A percentile compares a stretch with the other conserved stretches of the same genome.
These are phyloP conservation scores for Mycalesis mineus DNA, from an alignment of 2,888 invertebrate species.

Conservation along the genomic window DNA sequence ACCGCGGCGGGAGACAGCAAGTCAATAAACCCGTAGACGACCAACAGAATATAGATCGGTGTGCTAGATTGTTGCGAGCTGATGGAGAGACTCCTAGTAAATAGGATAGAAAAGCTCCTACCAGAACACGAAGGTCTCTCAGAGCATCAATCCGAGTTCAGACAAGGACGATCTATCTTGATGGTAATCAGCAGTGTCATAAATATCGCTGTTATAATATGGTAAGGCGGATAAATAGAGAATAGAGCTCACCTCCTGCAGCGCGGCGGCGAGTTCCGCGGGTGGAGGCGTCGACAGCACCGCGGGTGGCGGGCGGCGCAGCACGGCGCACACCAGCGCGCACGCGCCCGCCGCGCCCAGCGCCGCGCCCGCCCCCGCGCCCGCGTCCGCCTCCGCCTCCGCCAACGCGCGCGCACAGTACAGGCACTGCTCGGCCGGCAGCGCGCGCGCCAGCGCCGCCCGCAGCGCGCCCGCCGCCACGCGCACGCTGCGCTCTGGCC, in stretches of 20 bases:
- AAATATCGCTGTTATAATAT: too few species aligned
- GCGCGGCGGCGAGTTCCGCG: conserved; percentile 22
- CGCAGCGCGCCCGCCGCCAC: conserved; percentile 24
- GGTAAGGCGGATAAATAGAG: too few species aligned
- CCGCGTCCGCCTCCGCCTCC: conserved; percentile 33
- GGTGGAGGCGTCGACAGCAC: conserved; percentile 20
- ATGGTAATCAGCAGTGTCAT: too few species aligned
- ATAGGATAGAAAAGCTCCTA: too few species aligned
- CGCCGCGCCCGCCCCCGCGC: conserved; percentile 34
- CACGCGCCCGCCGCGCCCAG: conserved; percentile 30
- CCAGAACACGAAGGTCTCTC: too few species aligned
- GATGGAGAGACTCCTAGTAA: too few species aligned
- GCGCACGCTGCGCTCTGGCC: conserved; percentile 40
- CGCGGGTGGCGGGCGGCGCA: conserved; percentile 27
- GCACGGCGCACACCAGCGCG: conserved; percentile 34
- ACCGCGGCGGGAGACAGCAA: too few species aligned
- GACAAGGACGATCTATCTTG: too few species aligned
- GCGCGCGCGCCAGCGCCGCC: conserved; percentile 22
- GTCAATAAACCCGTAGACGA: too few species aligned
- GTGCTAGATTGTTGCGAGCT: too few species aligned
- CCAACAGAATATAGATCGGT: too few species aligned
- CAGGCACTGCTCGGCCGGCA: conserved; percentile 28
- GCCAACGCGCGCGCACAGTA: conserved; percentile 23
- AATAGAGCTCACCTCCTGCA: conserved; percentile 18
- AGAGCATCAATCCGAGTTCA: too few species aligned